Evolutionary conservation across 2,888 invertebrate genomes (phyloP).

Genomic region (Meliscaeva auricollis): DNA sequence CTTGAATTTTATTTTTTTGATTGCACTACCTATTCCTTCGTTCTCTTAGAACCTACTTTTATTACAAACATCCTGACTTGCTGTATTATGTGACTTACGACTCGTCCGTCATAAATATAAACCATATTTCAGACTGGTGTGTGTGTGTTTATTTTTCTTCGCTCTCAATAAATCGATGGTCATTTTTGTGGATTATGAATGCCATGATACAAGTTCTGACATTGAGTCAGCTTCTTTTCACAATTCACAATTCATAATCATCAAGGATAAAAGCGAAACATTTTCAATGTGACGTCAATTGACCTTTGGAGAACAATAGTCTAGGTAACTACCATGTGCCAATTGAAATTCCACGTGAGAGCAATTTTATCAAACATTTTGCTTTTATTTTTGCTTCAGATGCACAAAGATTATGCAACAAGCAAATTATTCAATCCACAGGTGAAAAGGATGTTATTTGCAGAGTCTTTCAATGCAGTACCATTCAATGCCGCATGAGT

Average conservation of each 20-base stretch:
- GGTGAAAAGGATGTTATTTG: conserved; percentile 1
- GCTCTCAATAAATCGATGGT: conserved; percentile 15
- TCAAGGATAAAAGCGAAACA: not conserved
- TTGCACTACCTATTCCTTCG: no score
- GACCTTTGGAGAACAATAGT: conserved; percentile 7
- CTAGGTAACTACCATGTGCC: not conserved
- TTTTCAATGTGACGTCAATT: conserved; percentile 24
- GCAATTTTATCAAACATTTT: conserved; percentile 1
- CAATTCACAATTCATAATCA: conserved; percentile 13
- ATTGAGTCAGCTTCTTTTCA: conserved; percentile 2
- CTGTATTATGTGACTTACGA: no score
- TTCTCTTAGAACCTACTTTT: no score
- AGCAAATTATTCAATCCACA: conserved; percentile 14
- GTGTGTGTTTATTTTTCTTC: no score
- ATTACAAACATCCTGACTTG: no score
- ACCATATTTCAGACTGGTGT: no score
- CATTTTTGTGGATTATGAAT: conserved; percentile 12
- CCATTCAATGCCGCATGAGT: no score
- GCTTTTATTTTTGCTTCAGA: not conserved
- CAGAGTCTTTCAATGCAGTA: no score
- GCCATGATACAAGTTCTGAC: not conserved
- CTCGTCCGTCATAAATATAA: no score
- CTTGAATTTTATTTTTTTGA: no score
- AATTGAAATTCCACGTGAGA: conserved; percentile 19
- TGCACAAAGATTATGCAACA: conserved; percentile 15